Base-by-base conservation (phyloP, 1,140 invertebrate genomes). In the Drosophila nannoptera region DNA sequence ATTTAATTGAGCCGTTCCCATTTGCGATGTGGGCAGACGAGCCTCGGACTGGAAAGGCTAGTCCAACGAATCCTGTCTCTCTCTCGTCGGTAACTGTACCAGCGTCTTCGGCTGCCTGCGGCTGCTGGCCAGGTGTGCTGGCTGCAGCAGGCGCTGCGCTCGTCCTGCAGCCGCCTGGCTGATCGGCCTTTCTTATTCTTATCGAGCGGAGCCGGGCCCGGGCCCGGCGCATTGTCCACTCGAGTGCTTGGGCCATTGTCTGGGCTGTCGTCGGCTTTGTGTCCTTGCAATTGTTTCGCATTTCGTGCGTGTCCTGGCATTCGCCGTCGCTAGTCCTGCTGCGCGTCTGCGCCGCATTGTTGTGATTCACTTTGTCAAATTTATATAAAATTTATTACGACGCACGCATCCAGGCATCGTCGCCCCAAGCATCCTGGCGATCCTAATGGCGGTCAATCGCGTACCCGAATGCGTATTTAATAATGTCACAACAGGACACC, bases 351-450 rank as follows among this genome's bases (percentile, higher is more conserved):
- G 58, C 6, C 38, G 50, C 35, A 75, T 83, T 82, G 78, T 82
- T 82, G 58, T 82, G 78, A 83, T 83, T 78, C 78, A 82, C 64
- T 82, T 82, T 82, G 78, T 82, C 78, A 82, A 82, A 82, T 82
- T 82, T 82, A 82, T 82, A 82, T 82, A 83, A 82, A 78, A 82
- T 82, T 83, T 82, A 78, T 82, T 82, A 58, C 66, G 55, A 56
- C 75, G 55, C 78, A 82, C 78, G 78, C 14, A 56, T 11, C 16
- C 40, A 35, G 46, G 6, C 40, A 42, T 12, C 40, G 12, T 12
- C 40, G 12, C 31, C 36, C 54, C 40, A 62, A 49, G 61, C 38
- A 32, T 9, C 35, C 35, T 45, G 11, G 40, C 12, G 4, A 7
- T n/a, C 31, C 42, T 40, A 46, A 67, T 59, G 58, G 52, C 69